Evolutionary conservation across 2,888 invertebrate genomes (phyloP).

Genomic region (Latheticus oryzae): DNA sequence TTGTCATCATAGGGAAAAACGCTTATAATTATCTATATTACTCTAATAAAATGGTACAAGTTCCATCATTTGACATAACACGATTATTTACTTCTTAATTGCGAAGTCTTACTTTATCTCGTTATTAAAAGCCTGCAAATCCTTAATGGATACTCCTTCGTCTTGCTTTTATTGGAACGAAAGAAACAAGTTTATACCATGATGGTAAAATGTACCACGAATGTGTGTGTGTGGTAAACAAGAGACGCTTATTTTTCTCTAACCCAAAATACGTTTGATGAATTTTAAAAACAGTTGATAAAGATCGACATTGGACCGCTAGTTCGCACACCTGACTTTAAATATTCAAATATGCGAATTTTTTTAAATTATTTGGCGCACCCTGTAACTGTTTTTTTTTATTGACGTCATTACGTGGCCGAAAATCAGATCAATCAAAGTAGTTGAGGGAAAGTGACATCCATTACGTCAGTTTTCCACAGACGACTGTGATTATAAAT

Average conservation of each 20-base stretch:
- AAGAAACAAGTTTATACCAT: conserved; percentile 2
- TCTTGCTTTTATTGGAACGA: too few relatives aligned
- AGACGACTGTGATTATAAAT: too few relatives aligned
- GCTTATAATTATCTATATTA: too few relatives aligned
- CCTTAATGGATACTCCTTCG: too few relatives aligned
- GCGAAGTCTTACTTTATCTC: conserved; percentile 6
- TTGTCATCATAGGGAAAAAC: too few relatives aligned
- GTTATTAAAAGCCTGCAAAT: conserved; percentile 22
- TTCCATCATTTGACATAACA: conserved; percentile 8
- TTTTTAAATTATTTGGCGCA: conserved; percentile 40
- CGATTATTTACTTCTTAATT: conserved; percentile 16
- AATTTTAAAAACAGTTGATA: conserved; percentile 44
- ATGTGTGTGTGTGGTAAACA: conserved; percentile 34
- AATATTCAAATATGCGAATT: conserved; percentile 53
- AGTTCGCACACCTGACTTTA: conserved; percentile 45
- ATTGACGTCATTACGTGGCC: conserved; percentile 6
- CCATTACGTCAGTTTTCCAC: neutral
- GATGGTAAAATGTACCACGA: conserved; percentile 11
- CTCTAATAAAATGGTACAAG: too few relatives aligned
- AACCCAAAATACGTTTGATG: conserved; percentile 44
- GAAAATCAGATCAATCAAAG: neutral
- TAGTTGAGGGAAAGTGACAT: neutral
- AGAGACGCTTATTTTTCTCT: conserved; percentile 38
- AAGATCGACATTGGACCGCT: conserved; percentile 42
- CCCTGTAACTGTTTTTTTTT: conserved; percentile 23